Evolutionary conservation across 2,888 invertebrate genomes (phyloP).

Genomic region (Phortica magna): DNA sequence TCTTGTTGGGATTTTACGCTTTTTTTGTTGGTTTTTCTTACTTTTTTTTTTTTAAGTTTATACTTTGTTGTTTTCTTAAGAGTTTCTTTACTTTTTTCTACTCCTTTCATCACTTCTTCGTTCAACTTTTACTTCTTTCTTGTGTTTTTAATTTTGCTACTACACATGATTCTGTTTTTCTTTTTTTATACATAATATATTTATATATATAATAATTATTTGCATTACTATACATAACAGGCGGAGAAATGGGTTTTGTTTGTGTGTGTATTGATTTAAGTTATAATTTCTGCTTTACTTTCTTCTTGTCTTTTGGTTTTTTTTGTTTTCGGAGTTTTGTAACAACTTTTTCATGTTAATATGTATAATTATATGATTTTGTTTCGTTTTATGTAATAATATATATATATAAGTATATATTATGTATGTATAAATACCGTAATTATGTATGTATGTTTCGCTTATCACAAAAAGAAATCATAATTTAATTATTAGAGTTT

Average conservation of each 20-base stretch:
- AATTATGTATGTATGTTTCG: slow-evolving; percentile 62
- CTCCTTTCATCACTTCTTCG: slow-evolving; percentile 45
- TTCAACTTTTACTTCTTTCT: slow-evolving; percentile 49
- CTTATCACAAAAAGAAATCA: slow-evolving; percentile 76
- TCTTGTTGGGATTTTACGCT: slow-evolving; percentile 71
- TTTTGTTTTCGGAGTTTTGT: slow-evolving; percentile 50
- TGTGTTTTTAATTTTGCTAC: slow-evolving; percentile 71
- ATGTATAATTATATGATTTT: slow-evolving; percentile 67
- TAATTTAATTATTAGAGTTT: slow-evolving; percentile 63
- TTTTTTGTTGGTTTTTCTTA: slow-evolving; percentile 58
- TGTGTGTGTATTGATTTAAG: slow-evolving; percentile 42
- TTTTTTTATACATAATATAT: slow-evolving; percentile 73
- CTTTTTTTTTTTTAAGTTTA: slow-evolving; percentile 56
- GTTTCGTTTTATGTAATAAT: slow-evolving; percentile 54
- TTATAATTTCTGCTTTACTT: slow-evolving; percentile 50
- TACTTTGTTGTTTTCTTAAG: slow-evolving; percentile 54
- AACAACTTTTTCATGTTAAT: slow-evolving; percentile 69
- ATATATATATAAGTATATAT: slow-evolving; percentile 64
- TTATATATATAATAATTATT: slow-evolving; percentile 72
- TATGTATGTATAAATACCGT: slow-evolving; percentile 76
- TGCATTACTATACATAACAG: slow-evolving; percentile 76
- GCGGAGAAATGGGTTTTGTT: slow-evolving; percentile 69
- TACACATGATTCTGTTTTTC: slow-evolving; percentile 67
- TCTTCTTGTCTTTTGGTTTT: slow-evolving; percentile 22
- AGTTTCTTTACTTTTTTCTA: slow-evolving; percentile 50